These are phyloP conservation scores for Axea sp. DNA, from an alignment of 2,888 invertebrate species.

Conservation along the genomic window DNA sequence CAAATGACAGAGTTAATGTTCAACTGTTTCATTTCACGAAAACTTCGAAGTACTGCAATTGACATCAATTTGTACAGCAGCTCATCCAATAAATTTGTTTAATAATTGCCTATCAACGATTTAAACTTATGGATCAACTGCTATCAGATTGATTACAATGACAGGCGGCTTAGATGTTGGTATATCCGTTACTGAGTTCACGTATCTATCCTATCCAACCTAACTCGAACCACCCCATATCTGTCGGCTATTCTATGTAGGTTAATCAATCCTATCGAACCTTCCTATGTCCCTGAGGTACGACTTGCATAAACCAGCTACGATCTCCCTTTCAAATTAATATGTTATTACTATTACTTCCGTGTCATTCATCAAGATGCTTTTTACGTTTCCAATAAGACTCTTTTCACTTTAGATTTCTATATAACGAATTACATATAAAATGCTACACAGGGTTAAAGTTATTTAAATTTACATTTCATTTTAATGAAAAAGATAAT, in stretches of 20 bases:
- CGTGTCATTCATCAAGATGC: conserved; percentile 7
- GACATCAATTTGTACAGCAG: conserved; percentile 8
- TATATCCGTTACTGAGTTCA: conserved; percentile 56
- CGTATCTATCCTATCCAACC: conserved; percentile 57
- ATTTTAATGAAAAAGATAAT: no score
- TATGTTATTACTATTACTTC: conserved; percentile 31
- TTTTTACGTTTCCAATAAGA: neutral
- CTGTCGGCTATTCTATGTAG: conserved; percentile 56
- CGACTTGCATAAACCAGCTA: conserved; percentile 43
- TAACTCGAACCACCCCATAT: conserved; percentile 48
- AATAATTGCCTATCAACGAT: conserved; percentile 56
- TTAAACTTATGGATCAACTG: conserved; percentile 61
- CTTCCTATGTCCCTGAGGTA: conserved; percentile 47
- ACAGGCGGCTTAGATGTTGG: conserved; percentile 46
- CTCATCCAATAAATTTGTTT: conserved; percentile 31
- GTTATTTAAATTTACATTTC: no score
- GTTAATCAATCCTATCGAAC: conserved; percentile 59
- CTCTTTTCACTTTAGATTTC: no score
- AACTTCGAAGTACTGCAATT: no score
- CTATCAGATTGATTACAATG: conserved; percentile 67
- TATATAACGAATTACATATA: no score
- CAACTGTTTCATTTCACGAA: no score
- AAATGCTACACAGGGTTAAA: no score
- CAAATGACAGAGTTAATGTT: no score
- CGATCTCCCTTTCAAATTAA: conserved; percentile 39